Conservation (phyloP, 2,797 vertebrate genomes). For the Cygnus olor region DNA sequence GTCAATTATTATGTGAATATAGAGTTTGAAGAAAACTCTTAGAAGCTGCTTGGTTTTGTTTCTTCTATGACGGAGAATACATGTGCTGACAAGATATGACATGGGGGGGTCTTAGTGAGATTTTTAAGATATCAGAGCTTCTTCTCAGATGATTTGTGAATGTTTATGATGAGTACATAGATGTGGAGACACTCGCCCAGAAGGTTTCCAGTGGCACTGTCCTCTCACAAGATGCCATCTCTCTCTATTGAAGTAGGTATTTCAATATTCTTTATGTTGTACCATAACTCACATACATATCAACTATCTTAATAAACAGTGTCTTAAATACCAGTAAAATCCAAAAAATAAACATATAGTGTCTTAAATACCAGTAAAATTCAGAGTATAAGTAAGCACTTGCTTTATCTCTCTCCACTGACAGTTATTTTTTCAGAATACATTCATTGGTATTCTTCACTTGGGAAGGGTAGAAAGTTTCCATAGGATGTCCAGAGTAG, state of each 20-base stretch:
- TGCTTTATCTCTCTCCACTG: not conserved
- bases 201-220: not conserved
- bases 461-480: not conserved
- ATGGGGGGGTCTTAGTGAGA: not conserved
- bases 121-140: not conserved
- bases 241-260: not conserved
- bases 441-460: not conserved
- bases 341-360: too few species aligned
- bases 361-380: not conserved
- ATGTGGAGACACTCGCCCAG: not conserved
- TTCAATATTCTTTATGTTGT: not conserved
- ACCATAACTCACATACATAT: not conserved
- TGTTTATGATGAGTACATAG: not conserved
- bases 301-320: not conserved
- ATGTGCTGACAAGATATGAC: not conserved
- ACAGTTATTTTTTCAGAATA: not conserved
- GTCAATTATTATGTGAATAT: not conserved
- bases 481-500: not conserved
- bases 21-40: not conserved
- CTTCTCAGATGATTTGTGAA: not conserved
- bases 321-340: not conserved
- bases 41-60: not conserved
- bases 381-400: not conserved
- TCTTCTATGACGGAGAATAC: not conserved
- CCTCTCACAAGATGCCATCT: not conserved